A percentile compares a stretch with the other conserved stretches of the same genome.
Conservation (phyloP, 2,888 invertebrate species). For the Lydus trimaculatus region DNA sequence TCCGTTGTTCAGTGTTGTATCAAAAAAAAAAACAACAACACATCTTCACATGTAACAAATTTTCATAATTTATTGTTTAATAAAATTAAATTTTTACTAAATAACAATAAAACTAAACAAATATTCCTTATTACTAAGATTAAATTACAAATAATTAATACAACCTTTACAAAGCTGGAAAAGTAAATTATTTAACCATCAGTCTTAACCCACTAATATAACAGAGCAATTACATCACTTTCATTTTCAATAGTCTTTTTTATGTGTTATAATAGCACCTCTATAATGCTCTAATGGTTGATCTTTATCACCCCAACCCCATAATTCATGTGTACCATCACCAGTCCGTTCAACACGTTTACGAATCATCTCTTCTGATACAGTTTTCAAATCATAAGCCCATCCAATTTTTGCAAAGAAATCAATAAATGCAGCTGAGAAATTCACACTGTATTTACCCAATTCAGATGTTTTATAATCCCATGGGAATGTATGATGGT, state of each 20-base stretch:
- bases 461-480: constrained; percentile 91
- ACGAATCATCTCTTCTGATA: constrained; percentile 65
- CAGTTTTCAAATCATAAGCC: constrained; percentile 79
- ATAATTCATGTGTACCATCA: constrained; percentile 45
- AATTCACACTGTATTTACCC: constrained; percentile 68
- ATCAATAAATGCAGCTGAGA: constrained; percentile 75
- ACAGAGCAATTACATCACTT: not conserved
- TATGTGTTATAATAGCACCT: constrained; percentile 44
- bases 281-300: constrained; percentile 55
- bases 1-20: no score
- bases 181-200: not conserved
- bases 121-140: no score
- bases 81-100: no score
- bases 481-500: constrained; percentile 94
- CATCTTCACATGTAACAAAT: no score
- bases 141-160: not conserved
- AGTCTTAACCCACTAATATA: not conserved
- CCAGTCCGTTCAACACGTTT: constrained; percentile 66
- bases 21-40: no score
- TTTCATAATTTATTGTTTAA: no score
- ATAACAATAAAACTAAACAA: no score
- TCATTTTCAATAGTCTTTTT: constrained; percentile 22
- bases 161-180: not conserved
- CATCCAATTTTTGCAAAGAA: constrained; percentile 73
- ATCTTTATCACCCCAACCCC: constrained; percentile 72